Base-by-base conservation (phyloP, 2,797 vertebrate genomes). In the Falco novaeseelandiae region DNA sequence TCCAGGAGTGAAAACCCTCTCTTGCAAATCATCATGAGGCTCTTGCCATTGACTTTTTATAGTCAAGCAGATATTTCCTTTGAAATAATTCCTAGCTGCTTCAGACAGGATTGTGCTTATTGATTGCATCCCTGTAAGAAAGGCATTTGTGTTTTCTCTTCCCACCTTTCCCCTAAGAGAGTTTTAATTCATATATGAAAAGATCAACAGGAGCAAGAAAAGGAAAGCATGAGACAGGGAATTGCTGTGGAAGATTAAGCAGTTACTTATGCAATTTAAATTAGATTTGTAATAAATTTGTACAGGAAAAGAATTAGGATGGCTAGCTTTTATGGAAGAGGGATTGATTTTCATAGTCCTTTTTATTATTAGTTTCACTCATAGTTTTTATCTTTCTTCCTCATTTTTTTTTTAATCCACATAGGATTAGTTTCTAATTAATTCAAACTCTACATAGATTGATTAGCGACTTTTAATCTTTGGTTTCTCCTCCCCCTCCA, bases 241-340 rank as follows among this genome's bases (percentile, higher is more conserved):
- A 90, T 85, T 97, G 65, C 92, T 85, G 19, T 66, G 36, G 36
- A 96, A 93, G 83, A 93, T 91, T 71, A 96, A 86, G 51, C 40
- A 54, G 55, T 92, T 84, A 70, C 34, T 89, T 72, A 58, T 36
- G 65, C 61, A 65, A 90, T 80, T 82, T 94, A 93, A 95, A 90
- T 94, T 59, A 97, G 46, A 63, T 51, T 90, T 89, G n/a, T 79
- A 92, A 91, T 95, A 78, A 91, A 95, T 81, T 92, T 93, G 26
- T 95, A 51, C 23, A 82, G 81, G 63, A 94, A 95, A 90, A 66
- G 8, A 96, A 85, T 96, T 77, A 58, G 69, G 46, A 87, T 84
- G 61, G 9, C 48, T 84, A 66, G 52, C 36, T 93, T 91, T 96
- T 81, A 66, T 69, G 34, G 58, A 74, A 83, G 90, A 79, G 12